Conservation (phyloP, 2,113 vertebrate species). For the Spilogale gracilis region DNA sequence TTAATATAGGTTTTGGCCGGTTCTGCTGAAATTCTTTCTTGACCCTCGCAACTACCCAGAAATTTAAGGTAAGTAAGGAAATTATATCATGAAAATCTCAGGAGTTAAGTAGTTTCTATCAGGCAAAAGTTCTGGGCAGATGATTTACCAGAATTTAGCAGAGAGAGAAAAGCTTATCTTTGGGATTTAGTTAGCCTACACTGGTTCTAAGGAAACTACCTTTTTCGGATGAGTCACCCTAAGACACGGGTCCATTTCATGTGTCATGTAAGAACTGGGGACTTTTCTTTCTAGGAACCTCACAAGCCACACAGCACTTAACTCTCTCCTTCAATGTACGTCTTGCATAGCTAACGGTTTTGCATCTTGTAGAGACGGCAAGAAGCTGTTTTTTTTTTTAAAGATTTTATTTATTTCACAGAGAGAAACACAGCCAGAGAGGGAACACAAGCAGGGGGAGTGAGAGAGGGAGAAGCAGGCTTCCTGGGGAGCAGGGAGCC, state of each 20-base stretch:
- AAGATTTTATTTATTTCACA: too few relatives aligned
- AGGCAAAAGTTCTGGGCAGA: background rate
- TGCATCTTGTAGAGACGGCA: background rate
- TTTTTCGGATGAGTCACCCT: too few relatives aligned
- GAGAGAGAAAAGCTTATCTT: background rate
- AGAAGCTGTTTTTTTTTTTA: too few relatives aligned
- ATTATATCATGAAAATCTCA: background rate
- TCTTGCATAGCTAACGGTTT: too few relatives aligned
- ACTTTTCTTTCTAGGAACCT: background rate
- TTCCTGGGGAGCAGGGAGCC: too few relatives aligned
- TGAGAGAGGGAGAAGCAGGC: too few relatives aligned
- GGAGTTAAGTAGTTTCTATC: accelerated
- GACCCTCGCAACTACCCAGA: accelerated
- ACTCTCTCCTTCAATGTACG: background rate
- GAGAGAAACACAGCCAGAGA: too few relatives aligned
- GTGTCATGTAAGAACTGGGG: accelerated
- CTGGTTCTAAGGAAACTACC: background rate
- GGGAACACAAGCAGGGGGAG: too few relatives aligned
- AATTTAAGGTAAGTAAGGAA: background rate
- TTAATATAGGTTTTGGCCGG: accelerated
- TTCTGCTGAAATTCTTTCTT: background rate
- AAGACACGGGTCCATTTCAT: background rate
- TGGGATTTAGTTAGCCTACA: background rate
- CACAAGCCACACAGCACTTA: background rate
- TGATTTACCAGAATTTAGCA: background rate